Evolutionary conservation across 2,888 invertebrate species (phyloP), one percentile per base, ranked within the genome.

Genomic region (Eupsilia transversa): DNA sequence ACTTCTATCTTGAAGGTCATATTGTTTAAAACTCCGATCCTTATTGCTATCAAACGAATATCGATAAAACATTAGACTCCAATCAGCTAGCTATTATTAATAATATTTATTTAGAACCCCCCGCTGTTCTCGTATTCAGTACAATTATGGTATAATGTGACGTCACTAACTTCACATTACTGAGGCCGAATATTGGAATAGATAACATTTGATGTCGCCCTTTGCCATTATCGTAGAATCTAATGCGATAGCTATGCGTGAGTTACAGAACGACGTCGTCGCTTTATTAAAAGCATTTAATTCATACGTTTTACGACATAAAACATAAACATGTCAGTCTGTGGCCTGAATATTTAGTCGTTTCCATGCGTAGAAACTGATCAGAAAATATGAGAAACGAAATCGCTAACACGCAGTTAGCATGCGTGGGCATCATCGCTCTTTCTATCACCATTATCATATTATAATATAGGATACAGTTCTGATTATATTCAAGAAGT

Each of bases 71-170:
- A 57, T 49, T 65, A 54, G 54, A 54, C 52, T 64, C 52, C 46
- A 72, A 72, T 69, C 46, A 43, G 12, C 54, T 59, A 12, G 1
- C 12, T 52, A 57, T 61, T 27, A 64, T 49, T 49, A 56, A 30
- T 41, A 59, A 67, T 56, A 63, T 60, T 65, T 73, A 68, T 76
- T 79, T 56, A 66, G 52, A 64, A 82, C 72, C 71, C 63, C 79
- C 72, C 46, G 64, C 46, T 65, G 79, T 43, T 41, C 43, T 54
- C 9, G 20, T 59, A 33, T 49, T 68, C 49, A 43, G 10, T 57
- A 56, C 30, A 70, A 38, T 52, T 56, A 30, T 49, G 38, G 17
- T 17, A 23, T 5, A 52, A 38, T 38, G 35, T n/a, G 23, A n/a
- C n/a, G n/a, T n/a, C n/a, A 65, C 1, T 74, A 46, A 66, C 67